These are phyloP conservation scores for Drosophila conformis DNA, from an alignment of 2,888 invertebrate genomes.

Conservation along the genomic window DNA sequence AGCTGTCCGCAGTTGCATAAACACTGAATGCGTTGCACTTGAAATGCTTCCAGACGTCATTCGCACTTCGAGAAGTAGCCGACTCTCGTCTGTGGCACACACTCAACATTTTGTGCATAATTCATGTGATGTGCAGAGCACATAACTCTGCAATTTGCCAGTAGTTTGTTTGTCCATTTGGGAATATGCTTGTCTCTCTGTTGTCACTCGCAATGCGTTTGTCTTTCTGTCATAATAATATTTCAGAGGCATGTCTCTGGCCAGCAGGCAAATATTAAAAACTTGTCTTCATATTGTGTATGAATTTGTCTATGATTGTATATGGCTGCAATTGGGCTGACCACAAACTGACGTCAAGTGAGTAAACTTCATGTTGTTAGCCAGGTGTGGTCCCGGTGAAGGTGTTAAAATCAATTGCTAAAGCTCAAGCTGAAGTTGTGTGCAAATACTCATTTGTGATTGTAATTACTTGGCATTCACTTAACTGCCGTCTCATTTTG, in stretches of 20 bases:
- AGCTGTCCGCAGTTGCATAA: slow-evolving; percentile 50
- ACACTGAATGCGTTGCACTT: slow-evolving; percentile 56
- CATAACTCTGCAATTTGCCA: slow-evolving; percentile 60
- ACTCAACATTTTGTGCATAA: slow-evolving; percentile 47
- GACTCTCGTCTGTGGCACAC: slow-evolving; percentile 24
- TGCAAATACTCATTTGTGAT: slow-evolving; percentile 11
- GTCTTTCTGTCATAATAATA: slow-evolving; percentile 39
- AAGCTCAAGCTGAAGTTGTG: slow-evolving; percentile 3
- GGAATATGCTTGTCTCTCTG: slow-evolving; percentile 29
- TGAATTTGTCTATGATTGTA: slow-evolving; percentile 14
- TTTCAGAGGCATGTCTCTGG: neutral
- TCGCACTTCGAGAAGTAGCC: slow-evolving; percentile 28
- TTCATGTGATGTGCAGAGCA: slow-evolving; percentile 54
- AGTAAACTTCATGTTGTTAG: slow-evolving; percentile 33
- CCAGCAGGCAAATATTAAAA: slow-evolving; percentile 20
- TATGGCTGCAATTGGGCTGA: slow-evolving; percentile 24
- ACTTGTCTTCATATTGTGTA: slow-evolving; percentile 9
- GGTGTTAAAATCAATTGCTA: slow-evolving; percentile 33
- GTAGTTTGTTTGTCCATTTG: slow-evolving; percentile 55
- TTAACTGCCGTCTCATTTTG: neutral
- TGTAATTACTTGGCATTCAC: slow-evolving; percentile 2
- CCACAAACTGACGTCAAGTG: slow-evolving; percentile 16
- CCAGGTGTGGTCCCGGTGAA: slow-evolving; percentile 14
- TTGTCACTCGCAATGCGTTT: neutral
- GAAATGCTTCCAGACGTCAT: slow-evolving; percentile 38